These are phyloP conservation scores for Hydrolagus affinis DNA, from an alignment of 2,113 vertebrate species.

Conservation along the genomic window DNA sequence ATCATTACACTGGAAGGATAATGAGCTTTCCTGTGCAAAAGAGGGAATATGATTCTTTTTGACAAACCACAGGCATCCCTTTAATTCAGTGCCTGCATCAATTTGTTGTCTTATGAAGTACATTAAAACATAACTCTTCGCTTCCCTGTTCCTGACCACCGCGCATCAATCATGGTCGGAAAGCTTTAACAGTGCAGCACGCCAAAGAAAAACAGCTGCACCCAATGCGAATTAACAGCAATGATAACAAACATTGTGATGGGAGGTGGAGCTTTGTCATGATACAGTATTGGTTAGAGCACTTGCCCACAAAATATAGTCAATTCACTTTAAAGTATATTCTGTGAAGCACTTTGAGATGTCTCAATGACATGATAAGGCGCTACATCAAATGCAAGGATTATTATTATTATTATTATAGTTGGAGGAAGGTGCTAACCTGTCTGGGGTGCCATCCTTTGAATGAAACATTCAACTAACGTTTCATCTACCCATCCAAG, in stretches of 20 bases:
- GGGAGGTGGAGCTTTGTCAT: background rate
- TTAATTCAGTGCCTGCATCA: slow-evolving; percentile 11
- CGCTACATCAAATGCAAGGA: too few species aligned
- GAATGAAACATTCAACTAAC: too few species aligned
- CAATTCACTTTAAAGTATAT: too few species aligned
- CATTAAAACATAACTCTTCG: background rate
- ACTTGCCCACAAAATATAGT: too few species aligned
- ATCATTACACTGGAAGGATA: background rate
- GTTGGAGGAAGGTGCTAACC: too few species aligned
- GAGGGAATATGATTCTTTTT: background rate
- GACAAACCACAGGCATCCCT: background rate
- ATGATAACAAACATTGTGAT: background rate
- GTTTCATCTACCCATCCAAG: too few species aligned
- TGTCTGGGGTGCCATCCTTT: too few species aligned
- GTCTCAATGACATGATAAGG: too few species aligned
- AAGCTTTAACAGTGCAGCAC: background rate
- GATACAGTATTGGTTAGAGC: too few species aligned
- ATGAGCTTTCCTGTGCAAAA: background rate
- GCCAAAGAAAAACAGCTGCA: background rate
- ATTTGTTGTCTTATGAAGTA: slow-evolving; percentile 9
- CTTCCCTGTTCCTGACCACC: background rate
- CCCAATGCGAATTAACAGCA: background rate
- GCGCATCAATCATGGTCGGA: background rate
- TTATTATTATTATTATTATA: too few species aligned
- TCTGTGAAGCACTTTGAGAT: too few species aligned